phyloP scores from a whole-genome alignment of 2,113 vertebrate genomes.

The Melanocharis versteri region DNA sequence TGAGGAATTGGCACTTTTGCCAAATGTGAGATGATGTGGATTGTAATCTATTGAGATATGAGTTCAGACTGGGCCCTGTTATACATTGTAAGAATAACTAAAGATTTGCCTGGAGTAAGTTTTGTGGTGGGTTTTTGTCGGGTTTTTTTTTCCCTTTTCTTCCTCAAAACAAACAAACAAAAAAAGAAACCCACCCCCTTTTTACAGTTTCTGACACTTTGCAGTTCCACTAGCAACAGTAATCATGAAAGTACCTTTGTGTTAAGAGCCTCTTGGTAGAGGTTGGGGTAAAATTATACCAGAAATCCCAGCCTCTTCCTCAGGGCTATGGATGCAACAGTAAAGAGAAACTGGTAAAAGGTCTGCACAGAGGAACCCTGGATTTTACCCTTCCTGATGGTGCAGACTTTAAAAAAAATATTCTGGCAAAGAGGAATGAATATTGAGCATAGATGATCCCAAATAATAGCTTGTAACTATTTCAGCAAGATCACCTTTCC shows the following conservation, averaged over 20 bases:
- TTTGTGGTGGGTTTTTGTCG: not conserved
- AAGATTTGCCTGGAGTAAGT: constrained; percentile 28
- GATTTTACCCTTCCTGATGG: not conserved
- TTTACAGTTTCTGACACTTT: not conserved
- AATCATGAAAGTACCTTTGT: not conserved
- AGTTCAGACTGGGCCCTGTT: constrained; percentile 2
- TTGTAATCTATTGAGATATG: constrained; percentile 38
- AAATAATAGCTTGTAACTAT: not conserved
- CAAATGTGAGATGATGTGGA: constrained; percentile 22
- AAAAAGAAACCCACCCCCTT: not conserved
- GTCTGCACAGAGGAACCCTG: not conserved
- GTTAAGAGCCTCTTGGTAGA: not conserved
- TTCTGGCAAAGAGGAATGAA: not conserved
- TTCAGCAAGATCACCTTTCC: not conserved
- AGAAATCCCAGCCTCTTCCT: not conserved
- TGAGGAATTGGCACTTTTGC: constrained; percentile 40
- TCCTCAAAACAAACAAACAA: not conserved
- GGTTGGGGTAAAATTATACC: not conserved
- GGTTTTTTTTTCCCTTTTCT: not conserved
- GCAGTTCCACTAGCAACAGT: not conserved
- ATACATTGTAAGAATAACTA: constrained; percentile 25
- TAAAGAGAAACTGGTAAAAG: not conserved
- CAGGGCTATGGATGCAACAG: not conserved
- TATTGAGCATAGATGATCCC: not conserved
- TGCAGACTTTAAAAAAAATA: not conserved